Base-by-base conservation (phyloP, 2,888 invertebrate species). In the Octodonta nipae region DNA sequence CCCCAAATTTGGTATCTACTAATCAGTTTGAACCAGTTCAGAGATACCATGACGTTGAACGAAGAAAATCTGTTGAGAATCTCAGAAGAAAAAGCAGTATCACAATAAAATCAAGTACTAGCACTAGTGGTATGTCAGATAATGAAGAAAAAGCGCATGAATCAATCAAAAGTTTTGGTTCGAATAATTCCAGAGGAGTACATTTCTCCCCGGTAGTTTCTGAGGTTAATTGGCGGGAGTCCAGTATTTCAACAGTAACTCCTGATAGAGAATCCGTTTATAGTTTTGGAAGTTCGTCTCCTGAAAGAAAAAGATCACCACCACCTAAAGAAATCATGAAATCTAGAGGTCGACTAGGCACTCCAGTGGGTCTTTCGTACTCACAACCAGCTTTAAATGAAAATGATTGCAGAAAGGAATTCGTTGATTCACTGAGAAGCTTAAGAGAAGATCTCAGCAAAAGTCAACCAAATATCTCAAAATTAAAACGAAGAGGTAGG, bases 171-270 rank as follows among this genome's bases (percentile, higher is more conserved):
- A 52, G 51, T 26, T 57, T 54, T 8, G 49, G 50, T 2, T 52
- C 53, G 4, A 41, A 30, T 14, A 42, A 42, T 13, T 47, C 46
- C 32, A 49, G 47, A 37, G 80, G 79, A 30, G 83, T 84, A 15
- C 81, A 80, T 49, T 84, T 84, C 56, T 80, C 78, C 46, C 82
- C 82, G 3, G 75, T 83, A 31, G 81, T 84, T 8, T 76, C 79
- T 28, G 80, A 83, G 61, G 79, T 83, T 38, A 78, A 78, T 54
- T 84, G 83, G 80, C 70, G 74, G 43, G 78, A 80, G 35, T 77
- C 80, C 36, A 52, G 46, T 35, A 43, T 48, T 6, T 52, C 53
- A 2, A 51, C 53, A 10, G 49, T 44, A 13, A 52, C 53, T 5
- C 53, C 50, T 1, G 58, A 60, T 30, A 43, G 55, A 12, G 56